Base-by-base conservation (phyloP, 2,113 vertebrate genomes). In the Actenoides hombroni region DNA sequence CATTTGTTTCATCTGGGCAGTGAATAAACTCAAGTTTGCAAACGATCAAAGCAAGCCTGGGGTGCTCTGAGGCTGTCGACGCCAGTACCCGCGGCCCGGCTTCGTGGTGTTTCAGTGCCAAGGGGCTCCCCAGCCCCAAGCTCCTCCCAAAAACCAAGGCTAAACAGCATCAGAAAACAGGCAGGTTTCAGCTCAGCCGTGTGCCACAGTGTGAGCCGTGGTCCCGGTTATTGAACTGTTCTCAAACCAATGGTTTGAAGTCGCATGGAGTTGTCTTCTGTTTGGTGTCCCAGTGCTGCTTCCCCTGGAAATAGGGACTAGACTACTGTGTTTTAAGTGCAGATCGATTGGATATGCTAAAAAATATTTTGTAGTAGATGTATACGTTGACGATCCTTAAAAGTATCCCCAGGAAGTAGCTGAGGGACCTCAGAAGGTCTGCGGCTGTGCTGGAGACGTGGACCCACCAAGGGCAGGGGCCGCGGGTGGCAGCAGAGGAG, bases 341-440 rank as follows among this genome's bases (percentile, higher is more conserved):
- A 15, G 83, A 88, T 73, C 94, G 92, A 61, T 81, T 83, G 25
- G 92, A 95, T 60, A 95, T 78, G 49, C 82, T 79, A 14, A 96
- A 97, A 83, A 98, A 97, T 39, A 98, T 96, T 49, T 96, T 95
- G 89, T 98, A 98, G 95, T 98, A 98, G 56, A 98, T 51, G 96
- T 98, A 98, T 1, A 98, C 95, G 0, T 98, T 98, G 39, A 83
- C 9, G n/a, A 98, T 84, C 96, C 98, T 98, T 31, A 98, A 81
- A 19, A 90, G 67, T 57, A 93, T 90, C n/a, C 97, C 98, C 80
- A 98, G 90, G 82, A 54, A 64, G 56, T 96, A 93, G 69, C 94
- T 97, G 92, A 98, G 83, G 14, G 46, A 77, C 35, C 92, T 84
- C 56, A 98, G 91, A 5, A 93, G 69, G 31, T 76, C 71, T 2